Evolutionary conservation across 2,797 vertebrate species (phyloP).

Genomic region (Microctenopoma steveboyesi): DNA sequence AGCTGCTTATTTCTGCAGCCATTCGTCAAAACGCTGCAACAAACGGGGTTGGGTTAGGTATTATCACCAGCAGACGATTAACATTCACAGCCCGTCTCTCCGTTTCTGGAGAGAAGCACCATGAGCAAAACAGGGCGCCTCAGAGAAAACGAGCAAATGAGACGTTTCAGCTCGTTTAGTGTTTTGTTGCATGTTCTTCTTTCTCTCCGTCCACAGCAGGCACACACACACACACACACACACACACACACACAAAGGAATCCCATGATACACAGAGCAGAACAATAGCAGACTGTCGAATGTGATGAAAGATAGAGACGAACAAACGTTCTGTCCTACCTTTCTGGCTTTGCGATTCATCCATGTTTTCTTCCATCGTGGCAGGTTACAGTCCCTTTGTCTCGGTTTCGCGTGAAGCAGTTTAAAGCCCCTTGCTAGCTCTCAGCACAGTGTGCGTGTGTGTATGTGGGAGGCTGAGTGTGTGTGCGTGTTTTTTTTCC

Average conservation of each 20-base stretch:
- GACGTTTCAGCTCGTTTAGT: background rate
- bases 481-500: constrained; percentile 52
- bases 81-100: constrained; percentile 10
- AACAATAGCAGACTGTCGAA: constrained; percentile 53
- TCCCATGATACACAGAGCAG: constrained; percentile 40
- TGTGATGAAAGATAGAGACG: constrained; percentile 36
- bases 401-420: constrained; percentile 59
- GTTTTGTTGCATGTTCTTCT: constrained; percentile 14
- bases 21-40: constrained; percentile 12
- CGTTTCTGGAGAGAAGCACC: background rate
- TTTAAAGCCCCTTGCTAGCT: constrained; percentile 73
- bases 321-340: constrained; percentile 81
- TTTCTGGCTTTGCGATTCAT: constrained; percentile 98
- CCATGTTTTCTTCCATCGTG: constrained; percentile 98
- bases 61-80: constrained; percentile 14
- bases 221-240: background rate
- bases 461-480: constrained; percentile 52
- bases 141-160: background rate
- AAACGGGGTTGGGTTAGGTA: constrained; percentile 8
- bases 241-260: constrained; percentile 60
- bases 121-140: background rate
- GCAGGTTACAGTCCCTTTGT: constrained; percentile 79
- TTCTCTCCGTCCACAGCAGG: constrained; percentile 23
- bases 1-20: constrained; percentile 39
- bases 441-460: constrained; percentile 58